Evolutionary conservation across 2,113 vertebrate genomes (phyloP).

Genomic region (Excalfactoria chinensis): DNA sequence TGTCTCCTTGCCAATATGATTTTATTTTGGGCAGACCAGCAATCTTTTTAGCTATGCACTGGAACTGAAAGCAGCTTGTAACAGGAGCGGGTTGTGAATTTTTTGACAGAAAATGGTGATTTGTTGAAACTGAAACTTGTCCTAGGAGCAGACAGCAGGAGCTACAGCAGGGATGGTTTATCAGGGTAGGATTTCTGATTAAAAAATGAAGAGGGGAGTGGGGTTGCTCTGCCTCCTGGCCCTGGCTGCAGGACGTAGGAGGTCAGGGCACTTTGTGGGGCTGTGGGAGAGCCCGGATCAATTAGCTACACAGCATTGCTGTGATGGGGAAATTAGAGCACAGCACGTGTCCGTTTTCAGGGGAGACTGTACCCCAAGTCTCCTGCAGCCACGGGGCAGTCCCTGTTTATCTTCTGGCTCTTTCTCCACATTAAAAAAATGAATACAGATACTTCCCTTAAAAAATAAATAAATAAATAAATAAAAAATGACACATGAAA

Average conservation of each 20-base stretch:
- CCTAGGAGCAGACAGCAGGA: not conserved
- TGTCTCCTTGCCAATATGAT: slow-evolving; percentile 55
- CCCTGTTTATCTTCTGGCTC: not conserved
- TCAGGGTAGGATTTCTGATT: not conserved
- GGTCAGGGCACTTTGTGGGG: slow-evolving; percentile 39
- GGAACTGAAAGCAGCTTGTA: not conserved
- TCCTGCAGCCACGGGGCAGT: not conserved
- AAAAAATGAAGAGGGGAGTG: not conserved
- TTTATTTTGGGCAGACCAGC: slow-evolving; percentile 44
- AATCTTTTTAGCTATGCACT: slow-evolving; percentile 28
- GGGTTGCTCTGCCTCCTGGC: not conserved
- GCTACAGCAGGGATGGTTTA: not conserved
- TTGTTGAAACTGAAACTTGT: slow-evolving; percentile 48
- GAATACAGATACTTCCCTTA: not conserved
- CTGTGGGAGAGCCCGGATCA: slow-evolving; percentile 55
- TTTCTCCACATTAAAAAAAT: not conserved
- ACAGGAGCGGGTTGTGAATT: not conserved
- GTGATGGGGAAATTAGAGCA: not conserved
- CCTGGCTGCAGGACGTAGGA: slow-evolving; percentile 23
- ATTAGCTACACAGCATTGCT: slow-evolving; percentile 38
- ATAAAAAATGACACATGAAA: rapidly evolving
- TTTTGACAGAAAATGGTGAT: slow-evolving; percentile 62
- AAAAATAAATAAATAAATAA: too few species aligned
- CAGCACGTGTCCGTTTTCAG: not conserved
- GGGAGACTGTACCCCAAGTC: not conserved